A percentile compares a stretch with the other conserved stretches of the same genome.
Conservation (phyloP, 2,113 vertebrate species). For the Oreocharis arfaki region DNA sequence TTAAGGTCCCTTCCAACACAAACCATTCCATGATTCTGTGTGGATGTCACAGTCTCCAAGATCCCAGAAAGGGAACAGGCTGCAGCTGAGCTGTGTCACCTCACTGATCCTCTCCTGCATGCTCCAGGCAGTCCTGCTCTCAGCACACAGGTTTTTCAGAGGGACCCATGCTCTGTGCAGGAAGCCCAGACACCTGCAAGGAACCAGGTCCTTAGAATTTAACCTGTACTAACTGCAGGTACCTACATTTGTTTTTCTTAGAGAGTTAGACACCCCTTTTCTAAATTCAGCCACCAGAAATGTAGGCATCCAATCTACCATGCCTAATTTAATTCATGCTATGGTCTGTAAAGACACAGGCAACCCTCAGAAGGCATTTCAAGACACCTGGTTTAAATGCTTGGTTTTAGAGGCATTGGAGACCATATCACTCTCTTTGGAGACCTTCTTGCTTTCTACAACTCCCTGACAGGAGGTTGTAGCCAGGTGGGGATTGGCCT, state of each 20-base stretch:
- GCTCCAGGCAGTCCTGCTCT: neutral
- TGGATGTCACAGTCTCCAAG: neutral
- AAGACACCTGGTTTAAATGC: neutral
- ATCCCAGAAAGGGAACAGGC: neutral
- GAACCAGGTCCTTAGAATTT: neutral
- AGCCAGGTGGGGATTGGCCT: neutral
- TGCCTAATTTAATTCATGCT: neutral
- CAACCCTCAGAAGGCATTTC: neutral
- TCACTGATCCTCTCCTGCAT: accelerated
- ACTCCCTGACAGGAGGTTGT: neutral
- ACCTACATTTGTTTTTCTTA: neutral
- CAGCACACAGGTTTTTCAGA: neutral
- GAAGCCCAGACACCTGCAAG: neutral
- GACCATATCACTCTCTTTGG: neutral
- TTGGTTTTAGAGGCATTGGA: neutral
- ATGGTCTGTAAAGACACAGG: neutral
- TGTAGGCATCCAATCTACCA: neutral
- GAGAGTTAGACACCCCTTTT: neutral
- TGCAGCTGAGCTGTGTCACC: neutral
- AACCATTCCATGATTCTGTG: neutral
- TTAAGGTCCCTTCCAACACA: neutral
- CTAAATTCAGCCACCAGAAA: neutral
- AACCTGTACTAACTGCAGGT: neutral
- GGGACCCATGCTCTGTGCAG: neutral
- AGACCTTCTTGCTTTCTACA: neutral